Conservation (phyloP, 2,797 vertebrate species). For the Sebastes diploproa region DNA sequence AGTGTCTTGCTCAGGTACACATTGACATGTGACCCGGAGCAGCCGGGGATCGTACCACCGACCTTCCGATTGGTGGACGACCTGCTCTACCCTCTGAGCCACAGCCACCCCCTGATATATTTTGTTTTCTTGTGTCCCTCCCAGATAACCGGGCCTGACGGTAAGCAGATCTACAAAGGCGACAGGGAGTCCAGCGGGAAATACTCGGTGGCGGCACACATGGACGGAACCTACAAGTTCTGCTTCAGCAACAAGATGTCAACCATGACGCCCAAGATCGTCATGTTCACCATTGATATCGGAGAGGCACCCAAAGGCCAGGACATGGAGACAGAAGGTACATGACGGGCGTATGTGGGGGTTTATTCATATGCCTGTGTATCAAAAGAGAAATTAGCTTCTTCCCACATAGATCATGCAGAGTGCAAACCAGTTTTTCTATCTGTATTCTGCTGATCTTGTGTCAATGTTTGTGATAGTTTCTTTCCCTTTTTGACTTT, state of each 20-base stretch:
- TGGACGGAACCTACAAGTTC: conserved; percentile 98
- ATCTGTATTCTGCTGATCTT: conserved; percentile 11
- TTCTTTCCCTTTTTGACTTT: conserved; percentile 22
- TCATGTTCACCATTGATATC: conserved; percentile 99
- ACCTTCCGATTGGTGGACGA: no score
- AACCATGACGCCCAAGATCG: conserved; percentile 99
- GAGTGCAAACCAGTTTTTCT: not conserved
- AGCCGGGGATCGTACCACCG: accelerated
- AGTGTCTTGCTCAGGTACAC: no score
- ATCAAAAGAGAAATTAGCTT: not conserved
- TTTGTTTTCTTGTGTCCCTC: not conserved
- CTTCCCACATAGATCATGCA: not conserved
- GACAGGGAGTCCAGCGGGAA: conserved; percentile 97
- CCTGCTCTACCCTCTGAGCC: no score
- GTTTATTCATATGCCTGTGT: not conserved
- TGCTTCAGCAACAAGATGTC: conserved; percentile 99
- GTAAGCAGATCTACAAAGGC: conserved; percentile 97
- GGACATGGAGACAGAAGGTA: conserved; percentile 99
- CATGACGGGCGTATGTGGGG: not conserved
- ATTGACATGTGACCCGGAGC: no score
- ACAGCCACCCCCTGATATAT: no score
- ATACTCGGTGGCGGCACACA: conserved; percentile 97
- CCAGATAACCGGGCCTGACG: conserved; percentile 97
- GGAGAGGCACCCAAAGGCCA: conserved; percentile 97
- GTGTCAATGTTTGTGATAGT: not conserved